A percentile compares a stretch with the other conserved stretches of the same genome.
Evolutionary conservation across 2,797 vertebrate genomes (phyloP).

Genomic region (Phylloscopus collybita): DNA sequence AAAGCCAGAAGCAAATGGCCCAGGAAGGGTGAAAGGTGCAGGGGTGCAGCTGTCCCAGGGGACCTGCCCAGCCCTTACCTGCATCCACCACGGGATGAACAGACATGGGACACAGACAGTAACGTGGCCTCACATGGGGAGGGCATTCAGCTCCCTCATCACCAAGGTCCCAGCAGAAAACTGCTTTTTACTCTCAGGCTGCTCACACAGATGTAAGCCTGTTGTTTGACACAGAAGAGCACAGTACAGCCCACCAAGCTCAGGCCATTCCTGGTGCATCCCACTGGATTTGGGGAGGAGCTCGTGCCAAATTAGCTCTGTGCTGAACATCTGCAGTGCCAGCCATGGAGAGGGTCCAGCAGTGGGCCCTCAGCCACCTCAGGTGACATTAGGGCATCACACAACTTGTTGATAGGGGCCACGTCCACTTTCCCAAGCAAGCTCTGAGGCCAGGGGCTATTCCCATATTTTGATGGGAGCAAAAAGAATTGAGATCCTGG

Average conservation of each 20-base stretch:
- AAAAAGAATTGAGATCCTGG: neutral
- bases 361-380: neutral
- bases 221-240: neutral
- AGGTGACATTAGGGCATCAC: neutral
- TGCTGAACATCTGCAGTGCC: neutral
- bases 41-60: neutral
- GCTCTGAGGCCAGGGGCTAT: neutral
- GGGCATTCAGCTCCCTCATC: neutral
- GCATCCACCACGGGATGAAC: accelerated
- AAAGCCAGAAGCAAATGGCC: neutral
- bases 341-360: neutral
- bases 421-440: neutral
- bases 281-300: neutral
- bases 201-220: neutral
- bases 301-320: neutral
- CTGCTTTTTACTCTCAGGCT: neutral
- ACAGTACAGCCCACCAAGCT: neutral
- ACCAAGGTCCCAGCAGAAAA: neutral
- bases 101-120: neutral
- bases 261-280: neutral
- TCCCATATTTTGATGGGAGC: neutral
- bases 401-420: neutral
- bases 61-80: neutral
- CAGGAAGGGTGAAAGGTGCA: neutral
- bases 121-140: accelerated